These are phyloP conservation scores for Martes martes DNA, from an alignment of 2,113 vertebrate species.

Conservation along the genomic window DNA sequence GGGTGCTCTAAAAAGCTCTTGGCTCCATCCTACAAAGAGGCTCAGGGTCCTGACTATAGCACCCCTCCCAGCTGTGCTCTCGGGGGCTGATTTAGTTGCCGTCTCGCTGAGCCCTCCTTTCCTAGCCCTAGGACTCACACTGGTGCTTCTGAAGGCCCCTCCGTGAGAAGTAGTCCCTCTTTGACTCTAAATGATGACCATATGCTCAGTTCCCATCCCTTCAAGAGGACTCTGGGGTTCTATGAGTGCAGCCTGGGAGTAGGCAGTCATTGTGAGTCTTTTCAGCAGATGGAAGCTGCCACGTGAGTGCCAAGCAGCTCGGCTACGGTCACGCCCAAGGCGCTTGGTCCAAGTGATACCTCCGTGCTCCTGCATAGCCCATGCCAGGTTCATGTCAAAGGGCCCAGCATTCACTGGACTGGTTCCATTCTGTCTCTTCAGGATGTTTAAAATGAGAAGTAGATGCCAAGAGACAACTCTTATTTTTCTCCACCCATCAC, in stretches of 20 bases:
- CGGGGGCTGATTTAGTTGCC: neutral
- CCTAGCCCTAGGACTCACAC: too few species aligned
- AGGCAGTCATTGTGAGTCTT: neutral
- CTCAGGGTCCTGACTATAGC: fast-evolving
- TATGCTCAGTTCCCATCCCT: neutral
- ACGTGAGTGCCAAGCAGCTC: neutral
- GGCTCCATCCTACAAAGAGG: too few species aligned
- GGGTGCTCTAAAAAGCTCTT: neutral
- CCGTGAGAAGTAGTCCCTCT: neutral
- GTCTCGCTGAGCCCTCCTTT: neutral
- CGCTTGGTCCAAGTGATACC: fast-evolving
- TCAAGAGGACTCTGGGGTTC: neutral
- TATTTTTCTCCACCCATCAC: neutral
- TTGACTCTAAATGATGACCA: neutral
- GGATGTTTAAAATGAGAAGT: neutral
- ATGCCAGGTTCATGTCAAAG: neutral
- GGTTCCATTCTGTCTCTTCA: neutral
- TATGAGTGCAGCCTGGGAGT: too few species aligned
- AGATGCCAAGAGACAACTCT: neutral
- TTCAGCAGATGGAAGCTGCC: neutral
- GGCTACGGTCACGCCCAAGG: fast-evolving
- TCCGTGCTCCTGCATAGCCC: neutral
- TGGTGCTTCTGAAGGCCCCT: too few species aligned
- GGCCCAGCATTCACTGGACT: neutral
- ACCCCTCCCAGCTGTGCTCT: neutral